Evolutionary conservation across 2,113 vertebrate genomes (phyloP).

Genomic region (Salvelinus fontinalis): DNA sequence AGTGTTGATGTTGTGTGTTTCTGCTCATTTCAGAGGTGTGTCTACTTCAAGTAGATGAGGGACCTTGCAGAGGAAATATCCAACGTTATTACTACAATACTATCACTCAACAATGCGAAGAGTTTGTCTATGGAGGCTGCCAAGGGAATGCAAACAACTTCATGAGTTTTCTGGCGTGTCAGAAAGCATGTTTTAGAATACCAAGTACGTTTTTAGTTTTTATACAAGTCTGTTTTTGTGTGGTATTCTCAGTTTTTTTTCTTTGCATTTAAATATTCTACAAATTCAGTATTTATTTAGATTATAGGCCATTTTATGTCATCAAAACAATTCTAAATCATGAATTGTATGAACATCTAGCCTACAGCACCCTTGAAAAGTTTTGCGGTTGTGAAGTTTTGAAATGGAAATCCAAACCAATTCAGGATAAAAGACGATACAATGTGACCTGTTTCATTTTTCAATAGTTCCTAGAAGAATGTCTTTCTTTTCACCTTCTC

Average conservation of each 20-base stretch:
- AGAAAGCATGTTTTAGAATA: conserved; percentile 81
- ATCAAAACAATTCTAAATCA: no score
- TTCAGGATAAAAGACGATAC: neutral
- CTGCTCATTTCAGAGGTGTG: conserved; percentile 69
- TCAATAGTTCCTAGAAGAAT: neutral
- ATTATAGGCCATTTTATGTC: no score
- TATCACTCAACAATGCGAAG: conserved; percentile 80
- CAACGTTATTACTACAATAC: conserved; percentile 84
- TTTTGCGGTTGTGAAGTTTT: no score
- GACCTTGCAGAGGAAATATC: conserved; percentile 75
- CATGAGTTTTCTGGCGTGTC: conserved; percentile 72
- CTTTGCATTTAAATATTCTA: no score
- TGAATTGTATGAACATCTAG: no score
- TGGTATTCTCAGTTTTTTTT: neutral
- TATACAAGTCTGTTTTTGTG: neutral
- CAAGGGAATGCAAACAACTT: conserved; percentile 89
- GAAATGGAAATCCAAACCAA: no score
- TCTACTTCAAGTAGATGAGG: conserved; percentile 77
- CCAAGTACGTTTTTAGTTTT: conserved; percentile 78
- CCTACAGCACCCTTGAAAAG: no score
- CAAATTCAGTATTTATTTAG: no score
- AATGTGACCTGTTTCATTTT: no score
- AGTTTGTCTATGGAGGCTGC: conserved; percentile 87
- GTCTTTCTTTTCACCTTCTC: neutral
- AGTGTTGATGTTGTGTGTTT: neutral